Base-by-base conservation (phyloP, 2,888 invertebrate species). In the Hyposoter dolosus region DNA sequence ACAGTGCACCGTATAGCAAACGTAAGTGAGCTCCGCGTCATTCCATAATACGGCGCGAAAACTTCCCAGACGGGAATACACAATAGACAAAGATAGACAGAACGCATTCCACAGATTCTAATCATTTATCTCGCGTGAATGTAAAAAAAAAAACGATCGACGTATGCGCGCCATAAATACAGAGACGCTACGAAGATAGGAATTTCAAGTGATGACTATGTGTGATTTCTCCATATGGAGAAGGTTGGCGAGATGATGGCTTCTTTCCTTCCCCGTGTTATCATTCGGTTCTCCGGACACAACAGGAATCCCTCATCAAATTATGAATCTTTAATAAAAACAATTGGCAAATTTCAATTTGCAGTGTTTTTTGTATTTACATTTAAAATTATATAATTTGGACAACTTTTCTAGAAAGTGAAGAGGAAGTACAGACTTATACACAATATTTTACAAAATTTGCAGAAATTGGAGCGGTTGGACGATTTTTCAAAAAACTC, bases 61-160 rank as follows among this genome's bases (percentile, higher is more conserved):
- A 80, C 43, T 71, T 45, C 23, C 75, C 43, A 68, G 43, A 65
- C 32, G 19, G 28, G 23, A 50, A 50, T 32, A 45, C 17, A 40
- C 40, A 66, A 74, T 65, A 47, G 74, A 85, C n/a, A n/a, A 15
- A 77, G 65, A 77, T n/a, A 66, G 71, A 76, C n/a, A 50, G 23
- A 77, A 69, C 69, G 72, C 66, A 82, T 85, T 85, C 79, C 79
- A 1, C 28, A 75, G 82, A 85, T 85, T 85, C 60, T 66, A 63
- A 85, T 79, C 79, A 32, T 69, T 76, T 79, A 47, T 69, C 63
- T 53, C 56, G 60, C 53, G 28, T 65, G 23, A 23, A 23, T 17
- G 45, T 43, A 19, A 35, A 45, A 47, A 35, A 45, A 47, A 69
- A 71, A 56, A 56, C 32, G 45, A 60, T 60, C 47, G 40, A 75